Base-by-base conservation (phyloP, 1,140 invertebrate genomes). In the Orchestia grillus region DNA sequence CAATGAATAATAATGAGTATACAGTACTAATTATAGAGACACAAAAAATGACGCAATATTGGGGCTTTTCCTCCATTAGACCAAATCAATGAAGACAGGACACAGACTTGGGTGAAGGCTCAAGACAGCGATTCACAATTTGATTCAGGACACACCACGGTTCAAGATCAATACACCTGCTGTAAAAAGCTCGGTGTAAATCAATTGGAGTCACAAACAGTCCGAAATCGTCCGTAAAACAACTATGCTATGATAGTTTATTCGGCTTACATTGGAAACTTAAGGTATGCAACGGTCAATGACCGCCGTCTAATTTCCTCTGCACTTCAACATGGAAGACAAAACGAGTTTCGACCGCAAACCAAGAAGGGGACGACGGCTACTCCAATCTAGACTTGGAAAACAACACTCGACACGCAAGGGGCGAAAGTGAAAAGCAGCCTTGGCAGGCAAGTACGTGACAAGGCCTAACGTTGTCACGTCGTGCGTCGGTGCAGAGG, bases 361-460 rank as follows among this genome's bases (percentile, higher is more conserved):
- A 19, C 47, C 47, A 53, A 53, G 47, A 6, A 77, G 62, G 1
- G 62, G 28, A 77, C 62, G 11, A 77, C 28, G 62, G 15, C 28
- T 3, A 36, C 15, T 77, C 62, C 47, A 19, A 23, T 36, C 62
- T 23, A 1, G 28, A 15, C 28, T 77, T 77, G 62, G 62, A 77
- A 77, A 77, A 77, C 62, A 77, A 77, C 62, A 77, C 62, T 36
- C 36, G 62, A 77, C 62, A 77, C 62, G 62, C 15, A 77, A 15
- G 62, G 62, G 62, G 62, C 47, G 62, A 77, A 77, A 77, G 62
- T 77, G 62, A 77, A 77, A 77, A 77, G 62, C 62, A 77, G 62
- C 62, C 62, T 77, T 77, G 62, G 62, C 62, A 77, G 62, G 62
- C 62, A 77, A 77, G 62, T 77, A 77, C 62, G 62, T 77, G 62